Base-by-base conservation (phyloP, 1,140 invertebrate genomes). In the Brachionus sp. region DNA sequence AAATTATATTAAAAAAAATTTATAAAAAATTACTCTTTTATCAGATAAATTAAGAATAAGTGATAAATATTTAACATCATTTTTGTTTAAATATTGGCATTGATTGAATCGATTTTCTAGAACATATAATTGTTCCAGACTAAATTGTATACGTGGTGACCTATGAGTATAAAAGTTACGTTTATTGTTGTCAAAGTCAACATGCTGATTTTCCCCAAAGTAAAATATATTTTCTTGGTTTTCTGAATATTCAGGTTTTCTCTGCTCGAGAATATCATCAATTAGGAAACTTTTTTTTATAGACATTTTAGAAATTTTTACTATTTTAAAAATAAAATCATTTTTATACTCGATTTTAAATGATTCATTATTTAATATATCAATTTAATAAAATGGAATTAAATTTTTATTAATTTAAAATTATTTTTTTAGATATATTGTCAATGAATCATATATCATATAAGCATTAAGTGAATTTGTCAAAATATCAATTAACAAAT, bases 101-200 rank as follows among this genome's bases (percentile, higher is more conserved):
- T 75, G 70, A 75, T 75, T 75, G 16, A 75, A 75, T 23, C 42
- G 39, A 29, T 75, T 75, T 75, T 75, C 70, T 12, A 75, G 42
- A n/a, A 75, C n/a, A 12, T 50, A 46, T 29, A 75, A 46, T 46
- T 75, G 70, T 12, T 75, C 70, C 13, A 75, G 7, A 75, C 5
- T 75, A 39, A 75, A 75, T 46, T 75, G 70, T 13, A 75, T 75
- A n/a, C 70, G 39, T 9, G 70, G 70, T 25, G 39, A 75, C 3
- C 70, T 42, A 6, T 46, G 39, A 3, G 7, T 12, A 16, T 44
- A 75, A 23, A 75, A 42, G 9, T 75, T 75, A 25, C 50, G 4
- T n/a, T n/a, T n/a, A n/a, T n/a, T n/a, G n/a, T n/a, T n/a, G 16
- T 57, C 19, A 57, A 23, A 57, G 7, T 19, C 19, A 9, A 57